Percentiles rank a stretch among this genome's conserved stretches.
Evolutionary conservation across 2,797 vertebrate species (phyloP).

Genomic region (Smutsia temminckii): DNA sequence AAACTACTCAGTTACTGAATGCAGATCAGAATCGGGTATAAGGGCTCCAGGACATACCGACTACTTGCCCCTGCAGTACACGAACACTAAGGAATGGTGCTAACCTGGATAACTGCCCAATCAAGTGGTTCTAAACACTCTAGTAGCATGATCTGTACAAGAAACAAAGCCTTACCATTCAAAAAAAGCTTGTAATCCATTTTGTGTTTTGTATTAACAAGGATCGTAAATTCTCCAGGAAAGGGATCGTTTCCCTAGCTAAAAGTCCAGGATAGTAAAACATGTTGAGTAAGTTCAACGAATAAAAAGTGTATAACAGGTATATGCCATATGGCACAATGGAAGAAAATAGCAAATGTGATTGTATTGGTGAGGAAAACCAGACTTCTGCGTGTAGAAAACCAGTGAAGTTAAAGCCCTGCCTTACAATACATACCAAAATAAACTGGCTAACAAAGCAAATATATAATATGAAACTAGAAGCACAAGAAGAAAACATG

Average conservation of each 20-base stretch:
- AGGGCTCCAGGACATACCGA: fast-evolving
- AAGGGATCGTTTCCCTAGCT: neutral
- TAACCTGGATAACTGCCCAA: fast-evolving
- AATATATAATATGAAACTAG: fast-evolving
- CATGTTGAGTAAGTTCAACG: neutral
- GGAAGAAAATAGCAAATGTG: neutral
- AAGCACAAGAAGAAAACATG: neutral
- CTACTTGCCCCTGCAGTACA: fast-evolving
- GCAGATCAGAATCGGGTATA: neutral
- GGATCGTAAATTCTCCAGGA: neutral
- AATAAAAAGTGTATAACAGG: fast-evolving
- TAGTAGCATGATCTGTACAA: fast-evolving
- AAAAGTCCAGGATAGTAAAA: neutral
- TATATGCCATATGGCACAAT: neutral
- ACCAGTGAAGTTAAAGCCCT: neutral
- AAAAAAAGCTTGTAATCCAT: neutral
- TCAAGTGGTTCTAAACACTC: fast-evolving
- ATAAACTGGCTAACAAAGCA: neutral
- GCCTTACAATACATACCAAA: neutral
- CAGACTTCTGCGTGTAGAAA: neutral
- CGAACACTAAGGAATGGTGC: neutral
- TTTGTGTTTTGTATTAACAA: neutral
- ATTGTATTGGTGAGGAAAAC: neutral
- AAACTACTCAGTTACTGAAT: neutral
- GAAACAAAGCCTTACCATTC: neutral